Evolutionary conservation across 2,888 invertebrate genomes (phyloP).

Genomic region (Caenorhabditis uteleia): DNA sequence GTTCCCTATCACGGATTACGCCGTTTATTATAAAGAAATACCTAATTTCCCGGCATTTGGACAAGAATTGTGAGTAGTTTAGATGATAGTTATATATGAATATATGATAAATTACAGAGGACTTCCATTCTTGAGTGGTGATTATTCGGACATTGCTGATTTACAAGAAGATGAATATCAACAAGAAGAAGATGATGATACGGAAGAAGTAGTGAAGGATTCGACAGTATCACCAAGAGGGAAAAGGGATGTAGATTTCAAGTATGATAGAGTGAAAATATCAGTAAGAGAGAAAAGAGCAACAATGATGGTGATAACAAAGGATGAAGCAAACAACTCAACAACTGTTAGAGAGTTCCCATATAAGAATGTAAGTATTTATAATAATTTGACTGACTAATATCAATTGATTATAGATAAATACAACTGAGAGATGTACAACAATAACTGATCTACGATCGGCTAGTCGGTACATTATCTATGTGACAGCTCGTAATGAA

Average conservation of each 20-base stretch:
- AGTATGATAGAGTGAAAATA: slow-evolving; percentile 3
- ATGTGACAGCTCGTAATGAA: slow-evolving; percentile 81
- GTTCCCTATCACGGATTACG: slow-evolving; percentile 56
- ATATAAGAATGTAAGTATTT: slow-evolving; percentile 34
- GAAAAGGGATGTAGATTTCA: too few species aligned
- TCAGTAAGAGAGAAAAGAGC: slow-evolving; percentile 19
- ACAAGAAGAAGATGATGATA: slow-evolving; percentile 40
- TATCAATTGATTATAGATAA: slow-evolving; percentile 72
- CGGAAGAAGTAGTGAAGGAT: slow-evolving; percentile 26
- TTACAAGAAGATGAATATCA: slow-evolving; percentile 45
- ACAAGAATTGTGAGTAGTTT: slow-evolving; percentile 45
- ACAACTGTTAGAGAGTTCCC: slow-evolving; percentile 53
- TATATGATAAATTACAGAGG: slow-evolving; percentile 26
- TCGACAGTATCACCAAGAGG: too few species aligned
- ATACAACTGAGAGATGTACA: slow-evolving; percentile 76
- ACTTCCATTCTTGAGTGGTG: slow-evolving; percentile 48
- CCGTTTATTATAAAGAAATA: slow-evolving; percentile 59
- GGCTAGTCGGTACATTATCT: slow-evolving; percentile 80
- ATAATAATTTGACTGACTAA: not conserved
- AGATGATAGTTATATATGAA: not conserved
- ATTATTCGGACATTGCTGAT: slow-evolving; percentile 49
- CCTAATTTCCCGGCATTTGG: slow-evolving; percentile 57
- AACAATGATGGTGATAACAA: slow-evolving; percentile 52
- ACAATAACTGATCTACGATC: slow-evolving; percentile 77
- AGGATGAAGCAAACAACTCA: slow-evolving; percentile 50